phyloP scores from a whole-genome alignment of 2,888 invertebrate species.

The Parnassius apollo region DNA sequence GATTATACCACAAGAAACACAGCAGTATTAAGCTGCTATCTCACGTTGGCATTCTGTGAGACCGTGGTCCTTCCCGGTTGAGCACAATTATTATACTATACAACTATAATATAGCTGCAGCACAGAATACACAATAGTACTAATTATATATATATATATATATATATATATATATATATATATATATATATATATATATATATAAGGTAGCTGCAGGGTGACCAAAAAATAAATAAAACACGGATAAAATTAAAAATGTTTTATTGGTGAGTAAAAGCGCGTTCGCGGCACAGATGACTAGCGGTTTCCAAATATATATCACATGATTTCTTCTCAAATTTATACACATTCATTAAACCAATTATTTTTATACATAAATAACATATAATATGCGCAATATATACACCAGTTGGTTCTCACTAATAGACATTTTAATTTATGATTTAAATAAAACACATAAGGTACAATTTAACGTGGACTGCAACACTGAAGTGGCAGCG shows the following conservation, averaged over 20 bases:
- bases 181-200: too few species aligned
- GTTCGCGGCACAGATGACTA: slow-evolving; percentile 79
- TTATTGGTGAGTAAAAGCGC: slow-evolving; percentile 79
- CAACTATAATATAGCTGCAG: too few species aligned
- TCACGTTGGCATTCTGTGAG: too few species aligned
- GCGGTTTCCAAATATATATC: slow-evolving; percentile 72
- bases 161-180: too few species aligned
- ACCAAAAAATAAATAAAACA: slow-evolving; percentile 36
- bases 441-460: slow-evolving; percentile 30
- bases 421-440: slow-evolving; percentile 16
- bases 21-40: too few species aligned
- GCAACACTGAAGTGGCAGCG: slow-evolving; percentile 20
- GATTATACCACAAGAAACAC: too few species aligned
- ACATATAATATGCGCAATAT: slow-evolving; percentile 26
- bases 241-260: slow-evolving; percentile 56
- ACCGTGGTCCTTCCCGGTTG: too few species aligned
- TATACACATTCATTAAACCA: slow-evolving; percentile 35
- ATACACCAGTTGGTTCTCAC: slow-evolving; percentile 10
- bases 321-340: slow-evolving; percentile 59
- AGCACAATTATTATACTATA: too few species aligned
- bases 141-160: too few species aligned
- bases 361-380: slow-evolving; percentile 33
- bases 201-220: too few species aligned
- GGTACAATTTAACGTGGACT: slow-evolving; percentile 23
- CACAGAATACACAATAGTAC: too few species aligned